Conservation (phyloP, 2,888 invertebrate genomes). For the Acronicta psi region DNA sequence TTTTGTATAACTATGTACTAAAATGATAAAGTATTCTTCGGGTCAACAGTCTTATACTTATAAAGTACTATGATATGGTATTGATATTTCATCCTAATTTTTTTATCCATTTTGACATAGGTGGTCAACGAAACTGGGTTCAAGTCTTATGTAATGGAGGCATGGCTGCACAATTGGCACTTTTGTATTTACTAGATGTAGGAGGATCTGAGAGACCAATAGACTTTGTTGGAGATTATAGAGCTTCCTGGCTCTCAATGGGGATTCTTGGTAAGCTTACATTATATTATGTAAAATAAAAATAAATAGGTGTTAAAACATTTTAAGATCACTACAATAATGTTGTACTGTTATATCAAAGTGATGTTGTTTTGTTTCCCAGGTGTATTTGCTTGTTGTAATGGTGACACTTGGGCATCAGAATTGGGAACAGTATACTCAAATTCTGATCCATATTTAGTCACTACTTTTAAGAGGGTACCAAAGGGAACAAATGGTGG, state of each 20-base stretch:
- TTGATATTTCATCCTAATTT: no score
- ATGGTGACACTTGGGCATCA: constrained; percentile 97
- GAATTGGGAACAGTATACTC: constrained; percentile 95
- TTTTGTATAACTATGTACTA: no score
- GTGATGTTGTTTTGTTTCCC: constrained; percentile 46
- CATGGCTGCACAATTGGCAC: constrained; percentile 94
- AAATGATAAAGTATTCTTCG: no score
- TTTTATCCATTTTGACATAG: constrained; percentile 73
- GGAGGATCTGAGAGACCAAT: constrained; percentile 94
- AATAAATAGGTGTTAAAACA: no score
- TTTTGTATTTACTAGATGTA: constrained; percentile 94
- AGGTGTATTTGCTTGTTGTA: constrained; percentile 94
- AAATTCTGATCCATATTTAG: constrained; percentile 91
- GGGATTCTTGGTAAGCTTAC: constrained; percentile 91
- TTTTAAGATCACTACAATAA: no score
- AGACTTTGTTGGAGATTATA: constrained; percentile 93
- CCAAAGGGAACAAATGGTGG: constrained; percentile 97
- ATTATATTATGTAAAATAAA: no score
- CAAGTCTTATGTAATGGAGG: constrained; percentile 97
- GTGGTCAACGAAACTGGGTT: constrained; percentile 96
- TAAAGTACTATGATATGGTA: no score
- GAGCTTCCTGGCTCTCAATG: constrained; percentile 94
- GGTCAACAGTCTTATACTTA: no score
- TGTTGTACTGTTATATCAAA: no score
- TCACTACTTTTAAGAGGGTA: constrained; percentile 92